A percentile compares a stretch with the other conserved stretches of the same genome.
Conservation (phyloP, 2,888 invertebrate genomes). For the Halictus quadricinctus region DNA sequence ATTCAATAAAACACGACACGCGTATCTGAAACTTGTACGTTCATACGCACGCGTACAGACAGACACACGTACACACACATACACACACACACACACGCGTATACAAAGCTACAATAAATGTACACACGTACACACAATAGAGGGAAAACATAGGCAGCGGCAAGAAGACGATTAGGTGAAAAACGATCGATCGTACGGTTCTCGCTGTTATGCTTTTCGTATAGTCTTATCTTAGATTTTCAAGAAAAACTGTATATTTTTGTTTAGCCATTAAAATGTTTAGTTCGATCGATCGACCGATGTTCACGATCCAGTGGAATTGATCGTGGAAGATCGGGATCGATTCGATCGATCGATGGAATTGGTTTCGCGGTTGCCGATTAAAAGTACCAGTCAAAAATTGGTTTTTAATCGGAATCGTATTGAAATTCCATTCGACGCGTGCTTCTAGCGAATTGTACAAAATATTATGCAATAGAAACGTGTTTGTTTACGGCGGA, state of each 20-base stretch:
- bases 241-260: not conserved
- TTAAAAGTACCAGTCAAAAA: not conserved
- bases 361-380: not conserved
- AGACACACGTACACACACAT: not conserved
- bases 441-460: not conserved
- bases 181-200: not conserved
- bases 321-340: too few relatives aligned
- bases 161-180: not conserved
- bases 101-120: not conserved
- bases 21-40: slow-evolving; percentile 19
- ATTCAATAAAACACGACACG: slow-evolving; percentile 33
- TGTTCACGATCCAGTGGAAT: too few relatives aligned
- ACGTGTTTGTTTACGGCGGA: not conserved
- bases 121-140: not conserved
- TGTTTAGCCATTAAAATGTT: not conserved
- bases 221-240: not conserved
- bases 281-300: not conserved
- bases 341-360: not conserved
- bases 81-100: slow-evolving; percentile 8
- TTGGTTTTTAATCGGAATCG: not conserved
- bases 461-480: not conserved
- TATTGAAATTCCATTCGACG: not conserved
- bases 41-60: slow-evolving; percentile 21
- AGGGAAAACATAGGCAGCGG: not conserved
- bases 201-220: not conserved